phyloP scores from a whole-genome alignment of 2,113 vertebrate genomes.

The Vombatus ursinus region DNA sequence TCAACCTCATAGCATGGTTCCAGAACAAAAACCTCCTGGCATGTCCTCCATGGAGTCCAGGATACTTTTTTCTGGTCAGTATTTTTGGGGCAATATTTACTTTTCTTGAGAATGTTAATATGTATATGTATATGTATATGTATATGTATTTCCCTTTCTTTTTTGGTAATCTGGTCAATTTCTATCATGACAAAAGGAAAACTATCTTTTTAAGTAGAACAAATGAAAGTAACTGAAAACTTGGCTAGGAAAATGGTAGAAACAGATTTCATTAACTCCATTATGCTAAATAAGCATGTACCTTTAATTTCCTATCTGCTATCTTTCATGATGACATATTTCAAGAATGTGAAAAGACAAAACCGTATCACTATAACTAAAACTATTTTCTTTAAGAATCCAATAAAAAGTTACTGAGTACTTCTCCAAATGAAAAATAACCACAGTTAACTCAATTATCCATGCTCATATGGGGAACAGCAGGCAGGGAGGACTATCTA shows the following conservation, averaged over 20 bases:
- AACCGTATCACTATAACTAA: slow-evolving; percentile 26
- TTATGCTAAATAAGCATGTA: slow-evolving; percentile 35
- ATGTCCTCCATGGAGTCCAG: too few relatives aligned
- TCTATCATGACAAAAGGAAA: too few relatives aligned
- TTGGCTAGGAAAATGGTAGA: slow-evolving; percentile 17
- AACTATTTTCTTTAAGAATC: slow-evolving; percentile 27
- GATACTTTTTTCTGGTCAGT: background rate
- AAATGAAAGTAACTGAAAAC: slow-evolving; percentile 53
- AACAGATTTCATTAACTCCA: background rate
- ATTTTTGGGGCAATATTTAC: too few relatives aligned
- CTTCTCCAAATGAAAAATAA: slow-evolving; percentile 50
- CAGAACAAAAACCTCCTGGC: background rate
- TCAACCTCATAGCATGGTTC: background rate
- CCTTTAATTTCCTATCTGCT: slow-evolving; percentile 39
- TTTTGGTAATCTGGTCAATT: too few relatives aligned
- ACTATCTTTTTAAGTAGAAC: background rate
- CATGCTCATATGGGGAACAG: slow-evolving; percentile 3
- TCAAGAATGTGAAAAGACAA: slow-evolving; percentile 46
- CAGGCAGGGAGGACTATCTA: background rate
- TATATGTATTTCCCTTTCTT: too few relatives aligned
- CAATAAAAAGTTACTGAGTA: slow-evolving; percentile 23
- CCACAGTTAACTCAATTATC: background rate
- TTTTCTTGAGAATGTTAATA: too few relatives aligned
- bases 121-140: too few relatives aligned
- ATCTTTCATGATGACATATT: slow-evolving; percentile 25